phyloP scores from a whole-genome alignment of 2,797 vertebrate genomes.

The Ciconia nigra region DNA sequence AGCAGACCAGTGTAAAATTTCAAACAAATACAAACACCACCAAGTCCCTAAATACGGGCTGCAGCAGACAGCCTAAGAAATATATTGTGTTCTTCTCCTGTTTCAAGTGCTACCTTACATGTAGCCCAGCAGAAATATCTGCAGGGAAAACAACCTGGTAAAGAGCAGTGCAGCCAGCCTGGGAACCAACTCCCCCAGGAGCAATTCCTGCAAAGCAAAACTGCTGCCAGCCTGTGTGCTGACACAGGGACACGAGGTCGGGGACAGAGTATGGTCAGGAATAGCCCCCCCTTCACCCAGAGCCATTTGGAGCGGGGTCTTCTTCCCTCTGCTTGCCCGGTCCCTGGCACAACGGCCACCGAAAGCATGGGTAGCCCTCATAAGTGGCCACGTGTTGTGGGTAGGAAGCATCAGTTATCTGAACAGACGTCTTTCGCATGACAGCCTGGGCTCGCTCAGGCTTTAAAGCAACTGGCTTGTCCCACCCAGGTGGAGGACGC shows the following conservation, averaged over 20 bases:
- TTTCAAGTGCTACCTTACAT: not conserved
- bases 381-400: rapidly evolving
- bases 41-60: not conserved
- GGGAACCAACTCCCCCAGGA: not conserved
- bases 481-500: not conserved
- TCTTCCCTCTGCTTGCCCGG: not conserved
- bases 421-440: rapidly evolving
- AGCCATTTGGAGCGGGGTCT: not conserved
- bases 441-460: not conserved
- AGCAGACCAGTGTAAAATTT: not conserved
- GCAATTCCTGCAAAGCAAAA: not conserved
- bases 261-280: not conserved
- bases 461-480: not conserved
- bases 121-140: not conserved
- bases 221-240: not conserved
- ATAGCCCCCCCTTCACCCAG: not conserved
- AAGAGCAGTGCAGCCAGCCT: not conserved
- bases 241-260: rapidly evolving
- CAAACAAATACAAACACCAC: not conserved
- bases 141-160: not conserved
- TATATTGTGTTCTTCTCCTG: not conserved
- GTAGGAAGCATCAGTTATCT: not conserved
- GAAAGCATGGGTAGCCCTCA: rapidly evolving
- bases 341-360: not conserved
- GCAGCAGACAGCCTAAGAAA: not conserved